Base-by-base conservation (phyloP, 2,113 vertebrate species). In the Elaphurus davidianus region DNA sequence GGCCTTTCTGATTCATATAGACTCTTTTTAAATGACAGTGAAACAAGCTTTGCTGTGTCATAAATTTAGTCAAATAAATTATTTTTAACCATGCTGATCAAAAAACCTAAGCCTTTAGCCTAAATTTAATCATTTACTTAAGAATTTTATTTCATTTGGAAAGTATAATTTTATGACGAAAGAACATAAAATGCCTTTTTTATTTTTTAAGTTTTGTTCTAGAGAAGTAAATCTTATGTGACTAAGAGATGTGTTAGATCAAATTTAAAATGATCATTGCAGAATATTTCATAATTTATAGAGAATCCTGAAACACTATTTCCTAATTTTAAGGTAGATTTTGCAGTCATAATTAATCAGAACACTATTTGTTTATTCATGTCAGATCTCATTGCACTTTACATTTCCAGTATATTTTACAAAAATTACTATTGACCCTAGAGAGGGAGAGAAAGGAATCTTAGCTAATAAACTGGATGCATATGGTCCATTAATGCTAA, bases 401-500 rank as follows among this genome's bases (percentile, higher is more conserved):
- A 95, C 13, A 88, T 91, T 97, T 96, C 79, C 43, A 62, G 25
- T 21, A 89, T 93, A 12, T 86, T 96, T 94, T 86, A 33, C 3
- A 98, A 85, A 84, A 97, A 83, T 94, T 74, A 6, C 0, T 27
- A 78, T 47, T 54, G 91, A 27, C 9, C 30, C 21, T 74, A 23
- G 47, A 93, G 54, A 27, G 2, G 74, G 27, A 67, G 62, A 94
- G 74, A 86, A 84, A 94, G 59, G 0, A 55, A 85, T 55, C 43
- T 90, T 33, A 94, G 30, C 84, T 94, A 98, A 97, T 79, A 90
- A 96, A 83, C 57, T 90, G 60, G 78, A 84, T 96, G 43, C 28
- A 43, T 54, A 95, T 97, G 9, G 97, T 84, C 94, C 85, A 87
- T 43, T 82, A 67, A 97, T 92, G 76, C 33, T 95, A 96, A 62